Conservation (phyloP, 2,113 vertebrate genomes). For the Cnemophilus loriae region DNA sequence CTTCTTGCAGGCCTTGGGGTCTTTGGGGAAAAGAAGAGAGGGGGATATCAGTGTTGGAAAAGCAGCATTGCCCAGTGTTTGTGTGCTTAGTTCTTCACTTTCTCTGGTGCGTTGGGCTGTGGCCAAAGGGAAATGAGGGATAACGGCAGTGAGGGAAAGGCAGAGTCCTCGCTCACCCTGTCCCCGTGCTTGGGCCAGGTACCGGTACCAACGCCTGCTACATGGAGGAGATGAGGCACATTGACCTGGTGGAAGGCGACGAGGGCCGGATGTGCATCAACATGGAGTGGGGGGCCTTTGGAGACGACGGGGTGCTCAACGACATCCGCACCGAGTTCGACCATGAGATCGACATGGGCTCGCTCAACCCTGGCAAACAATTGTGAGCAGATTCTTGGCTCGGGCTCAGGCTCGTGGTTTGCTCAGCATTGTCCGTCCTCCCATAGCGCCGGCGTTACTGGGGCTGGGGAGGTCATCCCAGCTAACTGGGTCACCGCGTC, state of each 20-base stretch:
- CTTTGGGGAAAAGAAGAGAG: not conserved
- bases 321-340: slow-evolving; percentile 90
- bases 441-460: fast-evolving
- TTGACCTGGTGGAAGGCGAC: slow-evolving; percentile 89
- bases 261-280: slow-evolving; percentile 97
- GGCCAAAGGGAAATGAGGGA: not conserved
- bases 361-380: slow-evolving; percentile 93
- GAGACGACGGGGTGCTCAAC: slow-evolving; percentile 83
- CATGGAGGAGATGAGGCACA: slow-evolving; percentile 97
- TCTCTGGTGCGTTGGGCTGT: not conserved
- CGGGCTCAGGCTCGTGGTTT: not conserved
- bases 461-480: not conserved
- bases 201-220: slow-evolving; percentile 95
- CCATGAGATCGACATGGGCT: slow-evolving; percentile 89
- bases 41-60: not conserved
- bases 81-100: not conserved
- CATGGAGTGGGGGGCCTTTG: slow-evolving; percentile 97
- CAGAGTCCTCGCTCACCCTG: fast-evolving
- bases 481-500: slow-evolving; percentile 21
- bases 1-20: not conserved
- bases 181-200: slow-evolving; percentile 62
- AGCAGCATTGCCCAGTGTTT: fast-evolving
- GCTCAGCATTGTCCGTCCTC: not conserved
- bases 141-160: not conserved
- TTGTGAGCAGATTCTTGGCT: slow-evolving; percentile 76